Evolutionary conservation across 2,113 vertebrate species (phyloP), one percentile per base, ranked within the genome.

Genomic region (Solea senegalensis): DNA sequence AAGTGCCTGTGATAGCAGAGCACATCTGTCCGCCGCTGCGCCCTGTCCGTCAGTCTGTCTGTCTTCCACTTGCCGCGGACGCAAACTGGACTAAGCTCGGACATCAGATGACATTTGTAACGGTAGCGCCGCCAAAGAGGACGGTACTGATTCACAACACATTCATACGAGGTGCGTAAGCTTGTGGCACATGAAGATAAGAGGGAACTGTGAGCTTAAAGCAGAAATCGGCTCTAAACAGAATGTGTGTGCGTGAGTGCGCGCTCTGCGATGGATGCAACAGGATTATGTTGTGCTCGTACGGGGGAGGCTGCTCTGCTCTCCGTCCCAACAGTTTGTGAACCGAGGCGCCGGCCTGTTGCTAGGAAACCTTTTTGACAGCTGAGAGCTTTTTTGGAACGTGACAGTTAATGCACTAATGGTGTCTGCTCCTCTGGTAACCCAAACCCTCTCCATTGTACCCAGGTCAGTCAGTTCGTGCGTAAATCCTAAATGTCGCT

Each of bases 301-400:
- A 15, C 65, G 59, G 55, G 48, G 58, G 58, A 74, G 65, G 54
- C 34, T 63, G 54, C 34, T 63, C 60, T 73, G 71, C 27, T 65
- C 65, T 62, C 63, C 63, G 64, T 68, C 63, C 61, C 39, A 28
- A 3, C 61, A 72, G 86, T 83, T 86, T 82, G 54, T 78, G 82
- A 67, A 83, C 60, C 70, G 74, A 91, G 87, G 89, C 86, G 91
- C 84, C 90, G 89, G 86, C 85, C 89, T 91, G 93, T 94, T 94
- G 92, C 93, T 93, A 91, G 88, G 92, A 92, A 79, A 94, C 91
- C 71, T 57, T 72, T 21, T 80, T 90, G 90, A 90, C 90, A 91
- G 91, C 85, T 77, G 83, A 72, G 70, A 89, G 88, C 84, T 84
- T 84, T 86, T 72, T 86, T 71, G 70, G 76, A 78, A 78, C 90